Base-by-base conservation (phyloP, 2,888 invertebrate genomes). In the Dryocosmus kuriphilus region DNA sequence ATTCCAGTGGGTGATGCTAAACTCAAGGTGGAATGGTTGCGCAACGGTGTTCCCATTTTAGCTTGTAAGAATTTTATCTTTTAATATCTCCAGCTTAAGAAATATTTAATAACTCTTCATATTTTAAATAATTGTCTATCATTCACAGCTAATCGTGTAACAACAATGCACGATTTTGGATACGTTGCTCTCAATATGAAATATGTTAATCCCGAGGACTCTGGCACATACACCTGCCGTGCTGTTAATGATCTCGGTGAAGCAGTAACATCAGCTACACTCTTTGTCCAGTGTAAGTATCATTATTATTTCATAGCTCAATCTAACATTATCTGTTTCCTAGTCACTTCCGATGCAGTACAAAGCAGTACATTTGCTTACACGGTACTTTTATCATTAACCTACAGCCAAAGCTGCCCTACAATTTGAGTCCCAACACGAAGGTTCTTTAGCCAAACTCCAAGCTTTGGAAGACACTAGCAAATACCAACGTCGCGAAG, bases 81-180 rank as follows among this genome's bases (percentile, higher is more conserved):
- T 55, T 27, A 57, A 46, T 57, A 27, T 19, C 65, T 80, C 8
- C 51, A 61, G 46, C 19, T 73, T 24, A 77, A 46, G 32, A 57
- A 75, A 35, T 60, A 38, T 57, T 3, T 1, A 32, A 38, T 27
- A 27, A 74, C 9, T 4, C 5, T 16, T 27, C 16, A 16, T 22
- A 22, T 60, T 38, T 38, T 14, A 41, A 32, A 14, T n/a, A 27
- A 16, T 67, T 75, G 16, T 76, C 35, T 74, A 71, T 30, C 30
- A 73, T 75, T 60, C 30, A 55, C 73, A 96, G 96, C 97, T n/a
- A 97, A 97, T 90, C 96, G 97, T 80, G 94, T 97, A 41, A 97
- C 97, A 62, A 98, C 98, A 14, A 97, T 98, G 96, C 98, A 99
- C 90, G 99, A 99, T 91, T 99, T 99, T 91, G 99, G 99, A 73